Base-by-base conservation (phyloP, 2,888 invertebrate genomes). In the Pachliopta kotzebuea region DNA sequence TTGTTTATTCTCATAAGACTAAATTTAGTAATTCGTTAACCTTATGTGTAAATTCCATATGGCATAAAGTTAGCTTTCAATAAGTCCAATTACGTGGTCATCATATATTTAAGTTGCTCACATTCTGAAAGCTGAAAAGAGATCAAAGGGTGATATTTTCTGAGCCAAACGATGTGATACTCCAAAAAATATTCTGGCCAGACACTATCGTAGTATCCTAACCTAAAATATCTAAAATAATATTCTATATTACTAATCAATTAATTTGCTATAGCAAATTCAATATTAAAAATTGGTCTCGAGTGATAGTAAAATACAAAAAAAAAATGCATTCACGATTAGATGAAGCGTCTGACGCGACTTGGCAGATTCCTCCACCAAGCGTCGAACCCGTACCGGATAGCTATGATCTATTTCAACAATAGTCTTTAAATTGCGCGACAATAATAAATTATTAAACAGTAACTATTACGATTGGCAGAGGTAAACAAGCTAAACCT, bases 1-100 rank as follows among this genome's bases (percentile, higher is more conserved):
- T 77, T 83, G 78, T 82, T 85, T 83, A 78, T 82, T 85, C 85
- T 86, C 85, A 85, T 90, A 88, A 90, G 83, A 85, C 90, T 90
- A 90, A 89, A 87, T 91, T 91, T 90, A 91, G 90, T 90, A 91
- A 90, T 91, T 91, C 91, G 91, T 91, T 88, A 90, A 89, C 87
- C 90, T 90, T 90, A 90, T 89, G 90, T 90, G 79, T 87, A 87
- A 90, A 90, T 90, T 90, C 90, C 91, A 84, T 90, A 91, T 91
- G 91, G 91, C 91, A 90, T 91, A 90, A 88, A 89, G 87, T 91
- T 89, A 89, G 90, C 91, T 90, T 91, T 90, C 90, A 90, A 90
- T 88, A 90, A 90, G 88, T 90, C 85, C 85, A 83, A 85, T 80
- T 74, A 85, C 79, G 81, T 85, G 87, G 87, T 87, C 86, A 82